phyloP scores from a whole-genome alignment of 2,888 invertebrate genomes.

The Noctua janthina region DNA sequence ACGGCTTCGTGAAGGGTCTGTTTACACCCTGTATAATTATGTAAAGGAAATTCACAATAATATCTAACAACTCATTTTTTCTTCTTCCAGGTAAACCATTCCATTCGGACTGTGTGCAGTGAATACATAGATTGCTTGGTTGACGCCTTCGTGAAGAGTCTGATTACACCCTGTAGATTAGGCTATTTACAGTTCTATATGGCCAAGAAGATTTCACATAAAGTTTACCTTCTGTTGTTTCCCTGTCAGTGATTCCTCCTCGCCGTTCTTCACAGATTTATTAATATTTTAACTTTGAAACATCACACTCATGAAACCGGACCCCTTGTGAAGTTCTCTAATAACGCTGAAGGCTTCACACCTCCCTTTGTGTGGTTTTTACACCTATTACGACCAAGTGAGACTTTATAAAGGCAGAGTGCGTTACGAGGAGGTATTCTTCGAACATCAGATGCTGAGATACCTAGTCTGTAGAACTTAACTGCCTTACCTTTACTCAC shows the following conservation, averaged over 20 bases:
- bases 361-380: slow-evolving; percentile 17
- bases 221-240: background rate
- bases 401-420: background rate
- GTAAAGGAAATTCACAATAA: no score
- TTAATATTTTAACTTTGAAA: slow-evolving; percentile 33
- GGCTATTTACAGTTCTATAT: background rate
- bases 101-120: no score
- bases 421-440: background rate
- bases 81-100: no score
- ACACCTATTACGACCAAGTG: background rate
- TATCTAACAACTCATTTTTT: no score
- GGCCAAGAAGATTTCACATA: background rate
- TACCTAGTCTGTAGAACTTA: no score
- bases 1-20: no score
- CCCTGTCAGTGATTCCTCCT: no score
- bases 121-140: no score
- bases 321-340: slow-evolving; percentile 2
- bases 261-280: background rate
- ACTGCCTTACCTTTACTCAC: no score
- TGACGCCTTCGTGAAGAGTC: no score
- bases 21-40: no score
- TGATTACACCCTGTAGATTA: no score
- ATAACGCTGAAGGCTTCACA: slow-evolving; percentile 7
- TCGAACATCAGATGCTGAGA: background rate
- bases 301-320: slow-evolving; percentile 15